Evolutionary conservation across 2,797 vertebrate species (phyloP), one percentile per base, ranked within the genome.

Genomic region (Gouania willdenowi): DNA sequence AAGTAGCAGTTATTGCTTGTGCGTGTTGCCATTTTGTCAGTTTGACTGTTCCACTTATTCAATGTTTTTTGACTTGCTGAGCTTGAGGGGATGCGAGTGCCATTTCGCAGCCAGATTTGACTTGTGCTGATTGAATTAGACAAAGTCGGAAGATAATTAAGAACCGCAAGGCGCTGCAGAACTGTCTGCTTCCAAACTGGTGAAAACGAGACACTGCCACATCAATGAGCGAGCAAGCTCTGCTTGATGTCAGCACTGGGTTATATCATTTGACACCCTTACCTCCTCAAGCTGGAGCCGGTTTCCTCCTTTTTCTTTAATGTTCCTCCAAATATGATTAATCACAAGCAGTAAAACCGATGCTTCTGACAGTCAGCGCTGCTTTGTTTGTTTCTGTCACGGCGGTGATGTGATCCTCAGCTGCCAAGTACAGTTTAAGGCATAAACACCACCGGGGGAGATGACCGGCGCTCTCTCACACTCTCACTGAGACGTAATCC

Each of bases 91-190:
- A 79, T 80, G 75, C 20, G 72, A 77, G 75, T 80, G 78, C 81
- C 82, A 83, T 79, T 86, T 87, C 79, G 70, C 73, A 79, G 73
- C 78, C 79, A 83, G 84, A 88, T 86, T 83, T 77, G 87, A 86
- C 79, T 87, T 76, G 81, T 82, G 83, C 85, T 89, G 87, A 89
- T 90, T 90, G 84, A 88, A 88, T 89, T 87, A 87, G 88, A 87
- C 85, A 84, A 88, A 87, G 85, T 86, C 79, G 65, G 83, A 81
- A 82, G 84, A 88, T 90, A 89, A 90, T 90, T 90, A 88, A 84
- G 82, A 83, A 86, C 75, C 76, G 82, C 79, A 68, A 84, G 83
- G 83, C 82, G 82, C 84, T 75, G 85, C 84, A 83, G 79, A 90
- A 89, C 85, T 85, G 88, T 84, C 79, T 77, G 80, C 79, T 85